Evolutionary conservation across 64 coral and sea anemone genomes (phyloP).

Genomic region (Cladopsammia gracilis): DNA sequence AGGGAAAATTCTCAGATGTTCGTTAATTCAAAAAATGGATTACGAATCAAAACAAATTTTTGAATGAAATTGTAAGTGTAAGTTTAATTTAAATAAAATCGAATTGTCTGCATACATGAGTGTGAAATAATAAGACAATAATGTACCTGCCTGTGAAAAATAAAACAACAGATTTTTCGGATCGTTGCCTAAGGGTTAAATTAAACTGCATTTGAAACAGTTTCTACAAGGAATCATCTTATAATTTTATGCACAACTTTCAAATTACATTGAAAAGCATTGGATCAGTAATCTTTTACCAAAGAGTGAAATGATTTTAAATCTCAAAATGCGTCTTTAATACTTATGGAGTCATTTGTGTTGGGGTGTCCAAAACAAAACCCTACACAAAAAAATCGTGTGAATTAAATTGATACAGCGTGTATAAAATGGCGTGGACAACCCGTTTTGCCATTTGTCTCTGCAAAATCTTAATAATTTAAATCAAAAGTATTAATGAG

Average conservation of each 20-base stretch:
- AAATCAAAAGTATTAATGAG: too few species aligned
- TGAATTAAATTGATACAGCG: too few species aligned
- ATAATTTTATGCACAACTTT: neutral
- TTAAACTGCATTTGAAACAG: neutral
- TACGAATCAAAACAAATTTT: neutral
- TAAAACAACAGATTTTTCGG: neutral
- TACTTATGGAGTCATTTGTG: too few species aligned
- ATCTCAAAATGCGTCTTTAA: too few species aligned
- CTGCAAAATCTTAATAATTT: too few species aligned
- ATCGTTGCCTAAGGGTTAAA: neutral
- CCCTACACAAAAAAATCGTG: too few species aligned
- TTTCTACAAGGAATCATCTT: neutral
- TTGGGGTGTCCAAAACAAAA: too few species aligned
- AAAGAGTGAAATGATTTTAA: too few species aligned
- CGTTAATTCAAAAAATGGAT: neutral
- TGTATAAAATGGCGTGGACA: too few species aligned
- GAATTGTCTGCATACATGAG: neutral
- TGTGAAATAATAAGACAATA: neutral
- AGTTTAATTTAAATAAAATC: neutral
- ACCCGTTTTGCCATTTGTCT: too few species aligned
- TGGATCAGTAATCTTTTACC: neutral
- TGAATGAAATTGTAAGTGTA: constrained; percentile 1
- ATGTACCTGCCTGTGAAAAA: neutral
- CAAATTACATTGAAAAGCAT: neutral
- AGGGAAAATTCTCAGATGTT: constrained; percentile 53